Evolutionary conservation across 2,113 vertebrate genomes (phyloP), one percentile per base, ranked within the genome.

Genomic region (Thryonomys swinderianus): DNA sequence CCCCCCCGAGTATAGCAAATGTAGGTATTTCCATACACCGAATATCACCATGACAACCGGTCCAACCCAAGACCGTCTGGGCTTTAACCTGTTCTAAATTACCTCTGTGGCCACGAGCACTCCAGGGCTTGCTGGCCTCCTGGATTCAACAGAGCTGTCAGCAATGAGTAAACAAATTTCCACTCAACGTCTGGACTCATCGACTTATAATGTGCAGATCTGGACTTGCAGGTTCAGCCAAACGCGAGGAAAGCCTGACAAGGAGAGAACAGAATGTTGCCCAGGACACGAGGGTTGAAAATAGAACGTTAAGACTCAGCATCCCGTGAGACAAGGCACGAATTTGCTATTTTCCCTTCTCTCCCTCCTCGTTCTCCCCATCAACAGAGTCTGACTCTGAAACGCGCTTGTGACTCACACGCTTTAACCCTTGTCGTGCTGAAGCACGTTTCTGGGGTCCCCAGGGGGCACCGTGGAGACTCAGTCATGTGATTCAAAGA

Each of bases 161-260:
- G 53, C 10, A 0, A 88, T 83, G 83, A 97, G 89, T 79, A 90
- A 95, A 96, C 89, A 89, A 83, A 93, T 95, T 96, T 76, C 53
- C 62, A 80, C 69, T 87, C 93, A 93, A 96, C 1, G 21, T 81
- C 91, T 59, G 67, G 40, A 82, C 73, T 95, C 93, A 93, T 91
- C 74, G 94, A 89, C 74, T 80, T 91, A 59, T 20, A 85, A 79
- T 84, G 57, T 87, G 57, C 79, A 94, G 51, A 93, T 91, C 40
- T 73, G 76, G 64, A 95, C 88, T 85, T 97, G 84, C 71, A 10
- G 34, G 42, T 87, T 91, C 74, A 95, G 74, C 86, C 79, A 93
- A 93, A 95, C 71, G 73, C 7, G 16, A 79, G 40, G 61, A 95
- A 88, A 78, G 55, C 21, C 76, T 96, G 88, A 95, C 78, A 94